phyloP scores from a whole-genome alignment of 2,797 vertebrate genomes.

The Artibeus lituratus region DNA sequence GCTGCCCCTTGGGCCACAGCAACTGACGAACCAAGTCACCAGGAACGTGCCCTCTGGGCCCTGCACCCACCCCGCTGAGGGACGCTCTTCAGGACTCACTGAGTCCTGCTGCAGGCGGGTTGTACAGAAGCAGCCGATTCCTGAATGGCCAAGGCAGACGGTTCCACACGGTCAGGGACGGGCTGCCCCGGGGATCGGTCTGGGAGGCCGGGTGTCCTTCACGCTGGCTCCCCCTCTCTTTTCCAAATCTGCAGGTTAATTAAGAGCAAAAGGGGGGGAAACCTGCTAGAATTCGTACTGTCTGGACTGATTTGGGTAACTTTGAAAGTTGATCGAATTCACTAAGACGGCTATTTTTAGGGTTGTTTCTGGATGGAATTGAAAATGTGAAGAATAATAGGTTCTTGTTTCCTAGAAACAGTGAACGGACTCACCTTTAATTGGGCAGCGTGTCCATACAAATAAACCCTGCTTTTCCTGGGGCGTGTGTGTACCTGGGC shows the following conservation, averaged over 20 bases:
- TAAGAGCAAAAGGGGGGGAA: not conserved
- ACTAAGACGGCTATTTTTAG: not conserved
- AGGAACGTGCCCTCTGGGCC: not conserved
- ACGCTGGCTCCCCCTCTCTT: not conserved
- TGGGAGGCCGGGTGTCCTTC: not conserved
- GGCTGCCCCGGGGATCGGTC: not conserved
- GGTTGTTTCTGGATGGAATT: not conserved
- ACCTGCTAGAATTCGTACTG: not conserved
- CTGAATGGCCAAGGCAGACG: fast-evolving
- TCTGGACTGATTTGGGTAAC: not conserved
- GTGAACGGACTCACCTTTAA: not conserved
- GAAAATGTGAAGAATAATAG: not conserved
- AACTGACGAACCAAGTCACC: fast-evolving
- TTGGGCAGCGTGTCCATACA: not conserved
- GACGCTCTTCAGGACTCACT: fast-evolving
- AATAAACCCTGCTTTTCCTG: not conserved
- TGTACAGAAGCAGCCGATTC: not conserved
- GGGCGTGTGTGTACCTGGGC: not conserved
- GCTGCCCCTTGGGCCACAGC: not conserved
- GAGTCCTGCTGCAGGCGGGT: fast-evolving
- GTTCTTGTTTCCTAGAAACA: not conserved
- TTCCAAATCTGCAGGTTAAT: not conserved
- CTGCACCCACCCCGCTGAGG: not conserved
- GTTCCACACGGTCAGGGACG: fast-evolving
- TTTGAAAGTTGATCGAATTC: not conserved